Percentiles rank a stretch among this genome's conserved stretches.
These are phyloP conservation scores for Ictalurus furcatus DNA, from an alignment of 2,113 vertebrate genomes.

Conservation along the genomic window DNA sequence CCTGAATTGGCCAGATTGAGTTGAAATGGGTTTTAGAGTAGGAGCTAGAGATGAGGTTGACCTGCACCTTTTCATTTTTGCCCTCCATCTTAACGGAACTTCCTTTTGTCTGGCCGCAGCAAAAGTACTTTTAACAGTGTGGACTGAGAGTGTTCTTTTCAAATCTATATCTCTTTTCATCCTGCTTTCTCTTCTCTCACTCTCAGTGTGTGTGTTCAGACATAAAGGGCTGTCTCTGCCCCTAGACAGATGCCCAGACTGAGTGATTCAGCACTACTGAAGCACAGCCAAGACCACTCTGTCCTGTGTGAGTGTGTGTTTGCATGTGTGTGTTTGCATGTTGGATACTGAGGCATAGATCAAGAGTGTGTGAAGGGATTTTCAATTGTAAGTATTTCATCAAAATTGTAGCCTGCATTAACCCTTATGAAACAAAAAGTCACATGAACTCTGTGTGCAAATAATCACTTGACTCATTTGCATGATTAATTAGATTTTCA, in stretches of 20 bases:
- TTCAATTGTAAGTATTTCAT: not conserved
- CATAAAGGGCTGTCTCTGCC: conserved; percentile 75
- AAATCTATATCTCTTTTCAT: conserved; percentile 70
- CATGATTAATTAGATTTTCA: not conserved
- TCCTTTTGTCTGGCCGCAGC: conserved; percentile 62
- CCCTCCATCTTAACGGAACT: conserved; percentile 60
- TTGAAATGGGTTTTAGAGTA: conserved; percentile 71
- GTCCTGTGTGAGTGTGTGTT: conserved; percentile 50
- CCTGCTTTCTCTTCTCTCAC: conserved; percentile 57
- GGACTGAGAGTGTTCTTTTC: conserved; percentile 64
- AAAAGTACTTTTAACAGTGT: conserved; percentile 67
- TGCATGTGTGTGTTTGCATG: conserved; percentile 18
- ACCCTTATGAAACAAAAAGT: not conserved
- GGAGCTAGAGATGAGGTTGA: conserved; percentile 73
- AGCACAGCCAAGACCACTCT: conserved; percentile 67
- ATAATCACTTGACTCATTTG: not conserved
- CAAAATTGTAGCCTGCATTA: not conserved
- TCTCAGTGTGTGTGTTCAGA: conserved; percentile 56
- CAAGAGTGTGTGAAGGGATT: conserved; percentile 17
- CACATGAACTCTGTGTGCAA: not conserved
- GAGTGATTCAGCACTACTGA: conserved; percentile 75
- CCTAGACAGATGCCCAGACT: conserved; percentile 71
- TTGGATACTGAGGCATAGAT: conserved; percentile 1
- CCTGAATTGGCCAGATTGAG: conserved; percentile 69
- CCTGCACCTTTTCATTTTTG: conserved; percentile 70